A percentile compares a stretch with the other conserved stretches of the same genome.
phyloP scores from a whole-genome alignment of 2,888 invertebrate species.

The Physocephala rufipes region DNA sequence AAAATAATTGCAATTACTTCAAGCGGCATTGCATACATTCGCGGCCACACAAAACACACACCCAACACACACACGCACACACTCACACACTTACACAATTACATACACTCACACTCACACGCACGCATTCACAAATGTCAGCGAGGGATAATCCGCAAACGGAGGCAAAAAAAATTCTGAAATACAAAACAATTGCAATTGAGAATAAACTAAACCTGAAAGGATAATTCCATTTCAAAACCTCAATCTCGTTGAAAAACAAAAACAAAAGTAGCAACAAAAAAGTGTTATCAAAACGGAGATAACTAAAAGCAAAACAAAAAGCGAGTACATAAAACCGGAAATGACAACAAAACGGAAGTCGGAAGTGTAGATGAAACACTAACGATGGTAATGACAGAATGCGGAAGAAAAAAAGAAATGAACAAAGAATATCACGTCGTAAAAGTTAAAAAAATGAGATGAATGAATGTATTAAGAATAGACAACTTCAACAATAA shows the following conservation, averaged over 20 bases:
- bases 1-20: constrained; percentile 49
- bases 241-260: constrained; percentile 29
- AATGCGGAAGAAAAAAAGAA: not conserved
- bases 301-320: not conserved
- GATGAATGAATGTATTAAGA: constrained; percentile 3
- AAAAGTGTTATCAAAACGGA: not conserved
- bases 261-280: constrained; percentile 14
- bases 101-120: no score
- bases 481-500: no score
- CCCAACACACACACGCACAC: no score
- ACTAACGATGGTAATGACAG: constrained; percentile 44
- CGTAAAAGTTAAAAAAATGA: not conserved
- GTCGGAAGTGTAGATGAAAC: constrained; percentile 53
- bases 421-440: not conserved
- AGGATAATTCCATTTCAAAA: no score
- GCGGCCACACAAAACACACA: not conserved
- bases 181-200: constrained; percentile 1
- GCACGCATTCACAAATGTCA: no score
- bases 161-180: not conserved
- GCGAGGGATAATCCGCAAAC: no score
- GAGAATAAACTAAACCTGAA: constrained; percentile 4
- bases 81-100: no score
- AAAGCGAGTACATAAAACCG: not conserved
- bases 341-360: constrained; percentile 43
- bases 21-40: not conserved